These are phyloP conservation scores for Thamnophis sirtalis DNA, from an alignment of 2,113 vertebrate species.

Conservation along the genomic window DNA sequence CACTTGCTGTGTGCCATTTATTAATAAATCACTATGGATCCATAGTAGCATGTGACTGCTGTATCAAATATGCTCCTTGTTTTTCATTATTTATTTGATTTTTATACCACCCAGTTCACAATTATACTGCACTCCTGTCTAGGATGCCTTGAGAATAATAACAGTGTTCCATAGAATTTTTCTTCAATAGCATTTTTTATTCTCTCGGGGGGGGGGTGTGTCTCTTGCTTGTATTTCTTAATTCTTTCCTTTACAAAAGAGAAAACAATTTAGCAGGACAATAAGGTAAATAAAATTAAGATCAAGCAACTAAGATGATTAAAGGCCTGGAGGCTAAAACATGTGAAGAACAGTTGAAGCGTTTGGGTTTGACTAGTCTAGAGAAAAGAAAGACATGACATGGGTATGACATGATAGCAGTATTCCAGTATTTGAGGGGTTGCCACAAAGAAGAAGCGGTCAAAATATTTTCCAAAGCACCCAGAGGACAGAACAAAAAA, in stretches of 20 bases:
- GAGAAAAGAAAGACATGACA: no score
- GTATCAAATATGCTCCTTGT: neutral
- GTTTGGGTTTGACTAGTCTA: no score
- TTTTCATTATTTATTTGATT: neutral
- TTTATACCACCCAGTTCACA: neutral
- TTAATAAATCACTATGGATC: neutral
- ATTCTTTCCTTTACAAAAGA: neutral
- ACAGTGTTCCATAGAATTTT: neutral
- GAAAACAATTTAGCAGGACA: neutral
- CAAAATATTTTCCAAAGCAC: no score
- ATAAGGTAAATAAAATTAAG: neutral
- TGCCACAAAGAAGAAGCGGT: no score
- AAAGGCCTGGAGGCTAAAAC: no score
- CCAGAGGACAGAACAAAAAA: no score
- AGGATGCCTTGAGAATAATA: neutral
- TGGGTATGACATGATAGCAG: no score
- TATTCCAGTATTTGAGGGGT: no score
- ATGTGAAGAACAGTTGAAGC: no score
- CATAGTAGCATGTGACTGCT: neutral
- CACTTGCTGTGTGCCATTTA: neutral
- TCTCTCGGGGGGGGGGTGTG: neutral
- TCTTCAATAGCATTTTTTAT: neutral
- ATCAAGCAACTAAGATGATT: neutral
- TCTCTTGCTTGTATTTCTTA: neutral
- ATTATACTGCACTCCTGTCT: neutral